These are phyloP conservation scores for Drosophila paracracens DNA, from an alignment of 2,888 invertebrate species.

Conservation along the genomic window DNA sequence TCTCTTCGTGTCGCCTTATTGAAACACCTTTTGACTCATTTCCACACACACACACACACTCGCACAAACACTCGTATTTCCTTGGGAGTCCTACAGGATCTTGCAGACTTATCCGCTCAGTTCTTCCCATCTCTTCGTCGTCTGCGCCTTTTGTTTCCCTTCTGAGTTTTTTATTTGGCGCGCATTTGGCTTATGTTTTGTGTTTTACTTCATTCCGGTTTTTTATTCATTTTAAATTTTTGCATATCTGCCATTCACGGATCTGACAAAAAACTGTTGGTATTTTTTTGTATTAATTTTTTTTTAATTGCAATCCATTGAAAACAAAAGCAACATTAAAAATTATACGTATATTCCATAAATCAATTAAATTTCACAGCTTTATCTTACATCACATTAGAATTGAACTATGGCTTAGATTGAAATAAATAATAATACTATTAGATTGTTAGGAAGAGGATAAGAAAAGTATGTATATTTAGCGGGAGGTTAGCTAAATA, in stretches of 20 bases:
- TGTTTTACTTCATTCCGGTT: slow-evolving; percentile 24
- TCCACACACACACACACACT: slow-evolving; percentile 11
- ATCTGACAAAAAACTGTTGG: neutral
- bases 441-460: neutral
- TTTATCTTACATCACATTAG: neutral
- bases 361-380: neutral
- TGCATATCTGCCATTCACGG: slow-evolving; percentile 1
- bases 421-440: neutral
- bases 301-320: neutral
- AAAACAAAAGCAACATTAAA: neutral
- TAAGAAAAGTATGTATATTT: neutral
- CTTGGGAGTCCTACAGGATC: slow-evolving; percentile 9
- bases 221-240: slow-evolving; percentile 16
- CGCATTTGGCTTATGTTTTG: slow-evolving; percentile 29
- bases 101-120: slow-evolving; percentile 16
- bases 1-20: slow-evolving; percentile 43
- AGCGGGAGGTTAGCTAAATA: neutral
- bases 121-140: slow-evolving; percentile 1
- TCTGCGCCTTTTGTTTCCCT: slow-evolving; percentile 40
- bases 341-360: neutral
- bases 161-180: slow-evolving; percentile 35
- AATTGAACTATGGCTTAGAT: neutral
- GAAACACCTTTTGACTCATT: slow-evolving; percentile 49
- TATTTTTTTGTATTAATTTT: neutral
- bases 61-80: neutral